Percentiles rank a stretch among this genome's conserved stretches.
Evolutionary conservation across 2,888 invertebrate species (phyloP).

Genomic region (Nesidiocoris tenuis): DNA sequence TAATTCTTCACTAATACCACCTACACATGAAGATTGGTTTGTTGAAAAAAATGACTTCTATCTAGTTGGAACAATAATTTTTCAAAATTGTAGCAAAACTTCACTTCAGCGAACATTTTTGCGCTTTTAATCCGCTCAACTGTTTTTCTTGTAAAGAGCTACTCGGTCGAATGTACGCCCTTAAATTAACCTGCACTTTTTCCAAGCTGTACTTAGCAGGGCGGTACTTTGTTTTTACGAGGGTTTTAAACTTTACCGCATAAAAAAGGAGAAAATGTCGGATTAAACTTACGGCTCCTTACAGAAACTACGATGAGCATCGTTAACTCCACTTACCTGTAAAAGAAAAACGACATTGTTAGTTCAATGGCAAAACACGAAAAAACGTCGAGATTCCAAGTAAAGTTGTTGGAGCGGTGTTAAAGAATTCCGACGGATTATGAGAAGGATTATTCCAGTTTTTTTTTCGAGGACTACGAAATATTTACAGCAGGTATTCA

Average conservation of each 20-base stretch:
- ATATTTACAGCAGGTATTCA: too few relatives aligned
- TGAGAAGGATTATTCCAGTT: too few relatives aligned
- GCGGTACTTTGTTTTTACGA: neutral
- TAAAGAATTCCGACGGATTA: neutral
- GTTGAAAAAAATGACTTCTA: too few relatives aligned
- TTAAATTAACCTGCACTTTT: neutral
- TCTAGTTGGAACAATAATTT: too few relatives aligned
- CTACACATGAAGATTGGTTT: too few relatives aligned
- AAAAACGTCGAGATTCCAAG: neutral
- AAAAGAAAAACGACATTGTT: neutral
- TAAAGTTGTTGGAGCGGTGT: neutral
- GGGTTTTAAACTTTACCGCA: neutral
- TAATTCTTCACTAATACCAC: too few relatives aligned
- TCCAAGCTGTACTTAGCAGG: neutral
- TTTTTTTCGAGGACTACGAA: too few relatives aligned
- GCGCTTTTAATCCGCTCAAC: too few relatives aligned
- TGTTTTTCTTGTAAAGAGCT: too few relatives aligned
- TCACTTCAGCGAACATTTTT: too few relatives aligned
- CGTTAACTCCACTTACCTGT: slow-evolving; percentile 18
- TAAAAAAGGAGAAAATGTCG: neutral
- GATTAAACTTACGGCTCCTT: slow-evolving; percentile 17
- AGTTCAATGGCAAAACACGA: neutral
- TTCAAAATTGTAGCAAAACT: too few relatives aligned
- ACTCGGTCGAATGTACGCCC: neutral
- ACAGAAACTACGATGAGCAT: slow-evolving; percentile 9